Conservation (phyloP, 2,888 invertebrate species). For the Leucoptera coffeella region DNA sequence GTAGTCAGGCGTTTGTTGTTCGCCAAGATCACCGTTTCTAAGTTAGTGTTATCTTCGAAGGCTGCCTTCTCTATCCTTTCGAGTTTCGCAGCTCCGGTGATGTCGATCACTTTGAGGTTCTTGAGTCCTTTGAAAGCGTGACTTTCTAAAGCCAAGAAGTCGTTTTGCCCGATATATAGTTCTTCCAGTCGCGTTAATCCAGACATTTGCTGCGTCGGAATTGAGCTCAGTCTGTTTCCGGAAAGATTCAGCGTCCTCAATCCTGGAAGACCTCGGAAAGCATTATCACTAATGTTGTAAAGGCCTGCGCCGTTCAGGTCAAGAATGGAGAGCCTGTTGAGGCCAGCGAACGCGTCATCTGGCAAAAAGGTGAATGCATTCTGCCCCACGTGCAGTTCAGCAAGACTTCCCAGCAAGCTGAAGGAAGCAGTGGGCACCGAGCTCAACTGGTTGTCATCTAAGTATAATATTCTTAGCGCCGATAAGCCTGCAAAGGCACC, state of each 20-base stretch:
- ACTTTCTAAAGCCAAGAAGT: conserved; percentile 62
- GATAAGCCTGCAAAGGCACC: conserved; percentile 70
- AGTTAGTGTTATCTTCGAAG: conserved; percentile 72
- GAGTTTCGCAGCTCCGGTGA: conserved; percentile 71
- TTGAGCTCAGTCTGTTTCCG: conserved; percentile 68
- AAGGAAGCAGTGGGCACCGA: conserved; percentile 71
- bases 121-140: conserved; percentile 74
- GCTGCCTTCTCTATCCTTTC: conserved; percentile 70
- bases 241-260: conserved; percentile 70
- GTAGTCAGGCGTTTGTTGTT: conserved; percentile 70
- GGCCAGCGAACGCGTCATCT: conserved; percentile 71
- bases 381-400: conserved; percentile 78
- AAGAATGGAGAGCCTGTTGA: conserved; percentile 67
- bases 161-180: conserved; percentile 76
- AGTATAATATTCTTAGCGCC: conserved; percentile 70
- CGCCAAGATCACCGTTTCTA: conserved; percentile 69
- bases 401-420: conserved; percentile 67
- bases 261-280: conserved; percentile 71
- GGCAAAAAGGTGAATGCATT: conserved; percentile 74
- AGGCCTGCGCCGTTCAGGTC: conserved; percentile 78
- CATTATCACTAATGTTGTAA: conserved; percentile 68
- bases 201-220: conserved; percentile 71
- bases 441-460: conserved; percentile 79
- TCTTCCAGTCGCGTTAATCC: conserved; percentile 71
- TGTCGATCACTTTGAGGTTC: conserved; percentile 69